Evolutionary conservation across 2,797 vertebrate genomes (phyloP).

Genomic region (Capromys pilorides): DNA sequence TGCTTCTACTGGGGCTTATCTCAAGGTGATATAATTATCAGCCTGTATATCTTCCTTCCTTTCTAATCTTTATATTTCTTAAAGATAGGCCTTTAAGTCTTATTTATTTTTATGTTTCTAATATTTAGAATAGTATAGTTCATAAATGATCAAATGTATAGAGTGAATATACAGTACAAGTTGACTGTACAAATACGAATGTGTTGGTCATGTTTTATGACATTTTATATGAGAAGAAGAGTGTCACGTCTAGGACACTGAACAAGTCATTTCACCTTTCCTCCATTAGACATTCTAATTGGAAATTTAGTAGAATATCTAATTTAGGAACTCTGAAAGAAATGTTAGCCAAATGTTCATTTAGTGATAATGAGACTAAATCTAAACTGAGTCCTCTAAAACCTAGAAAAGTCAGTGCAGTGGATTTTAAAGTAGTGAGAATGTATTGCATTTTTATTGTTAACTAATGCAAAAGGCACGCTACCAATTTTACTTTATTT

Average conservation of each 20-base stretch:
- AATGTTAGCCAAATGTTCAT: not conserved
- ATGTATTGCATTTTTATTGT: not conserved
- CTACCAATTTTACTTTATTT: too few relatives aligned
- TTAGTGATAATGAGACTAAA: constrained; percentile 35
- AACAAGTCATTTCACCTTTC: not conserved
- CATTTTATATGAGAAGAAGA: constrained; percentile 37
- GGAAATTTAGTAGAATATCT: not conserved
- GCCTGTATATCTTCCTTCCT: not conserved
- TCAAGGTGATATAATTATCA: not conserved
- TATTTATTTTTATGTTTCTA: constrained; percentile 22
- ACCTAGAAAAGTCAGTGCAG: not conserved
- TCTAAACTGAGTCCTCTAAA: not conserved
- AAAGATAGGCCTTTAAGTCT: not conserved
- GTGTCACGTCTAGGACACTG: not conserved
- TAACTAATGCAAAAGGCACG: not conserved
- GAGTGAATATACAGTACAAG: not conserved
- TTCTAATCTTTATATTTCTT: constrained; percentile 14
- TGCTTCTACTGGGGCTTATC: not conserved
- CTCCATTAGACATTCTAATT: not conserved
- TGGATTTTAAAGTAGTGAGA: not conserved
- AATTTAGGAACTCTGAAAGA: not conserved
- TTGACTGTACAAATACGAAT: not conserved
- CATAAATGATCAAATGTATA: not conserved
- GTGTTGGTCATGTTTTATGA: not conserved
- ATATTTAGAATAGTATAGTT: constrained; percentile 21